Percentiles rank a stretch among this genome's conserved stretches.
Conservation (phyloP, 2,113 vertebrate genomes). For the Mesocricetus auratus region DNA sequence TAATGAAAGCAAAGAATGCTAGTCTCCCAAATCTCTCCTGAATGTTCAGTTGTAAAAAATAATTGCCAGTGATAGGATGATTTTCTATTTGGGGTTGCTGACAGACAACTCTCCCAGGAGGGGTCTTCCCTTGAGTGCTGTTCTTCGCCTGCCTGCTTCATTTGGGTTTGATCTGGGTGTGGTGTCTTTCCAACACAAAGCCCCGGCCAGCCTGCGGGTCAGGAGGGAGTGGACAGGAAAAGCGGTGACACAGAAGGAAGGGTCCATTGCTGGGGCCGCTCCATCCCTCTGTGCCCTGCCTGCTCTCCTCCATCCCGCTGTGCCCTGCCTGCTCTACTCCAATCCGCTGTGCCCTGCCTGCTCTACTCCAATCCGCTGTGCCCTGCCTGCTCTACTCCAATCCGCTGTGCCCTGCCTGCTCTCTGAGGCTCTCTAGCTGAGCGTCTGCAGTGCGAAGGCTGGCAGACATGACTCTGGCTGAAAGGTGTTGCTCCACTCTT, state of each 20-base stretch:
- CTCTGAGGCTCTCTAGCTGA: background rate
- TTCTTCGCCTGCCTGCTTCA: background rate
- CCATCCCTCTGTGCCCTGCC: background rate
- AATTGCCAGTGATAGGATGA: background rate
- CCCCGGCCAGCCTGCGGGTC: background rate
- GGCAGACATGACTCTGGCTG: rapidly evolving
- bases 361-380: background rate
- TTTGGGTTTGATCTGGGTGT: background rate
- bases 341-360: background rate
- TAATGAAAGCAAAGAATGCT: background rate
- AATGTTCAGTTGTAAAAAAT: background rate
- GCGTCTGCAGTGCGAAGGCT: background rate
- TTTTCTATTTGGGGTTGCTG: background rate
- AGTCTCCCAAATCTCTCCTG: background rate
- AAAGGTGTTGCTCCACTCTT: background rate
- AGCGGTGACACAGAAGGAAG: background rate
- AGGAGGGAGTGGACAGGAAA: background rate
- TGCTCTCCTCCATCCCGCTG: background rate
- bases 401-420: background rate
- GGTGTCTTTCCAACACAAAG: background rate
- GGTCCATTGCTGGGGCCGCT: too few species aligned
- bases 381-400: background rate
- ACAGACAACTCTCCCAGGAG: background rate
- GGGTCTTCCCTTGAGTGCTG: background rate
- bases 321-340: background rate